Evolutionary conservation across 2,113 vertebrate genomes (phyloP), one percentile per base, ranked within the genome.

Genomic region (Xyrauchen texanus): DNA sequence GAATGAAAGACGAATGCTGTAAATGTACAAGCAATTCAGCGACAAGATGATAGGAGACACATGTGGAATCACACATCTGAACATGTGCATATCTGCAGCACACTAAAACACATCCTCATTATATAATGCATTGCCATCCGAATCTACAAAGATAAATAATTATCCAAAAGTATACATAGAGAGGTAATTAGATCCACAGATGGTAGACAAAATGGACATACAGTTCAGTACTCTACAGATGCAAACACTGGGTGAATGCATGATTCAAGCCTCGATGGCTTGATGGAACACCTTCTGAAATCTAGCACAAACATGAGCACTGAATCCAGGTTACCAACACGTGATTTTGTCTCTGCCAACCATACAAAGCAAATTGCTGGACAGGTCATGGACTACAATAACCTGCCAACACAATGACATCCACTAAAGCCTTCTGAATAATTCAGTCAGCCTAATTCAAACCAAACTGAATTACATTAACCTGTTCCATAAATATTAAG

Each of bases 221-320:
- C 71, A 21, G 57, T 44, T 73, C 71, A 62, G 44, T 16, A 6
- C 5, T 60, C 9, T 66, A n/a, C 44, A 49, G 71, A 62, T 63
- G 46, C 71, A 58, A 63, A 49, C 58, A 62, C 2, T 4, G 8
- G 15, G 51, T 6, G 3, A 63, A n/a, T 63, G n/a, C 71, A 34
- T 34, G 58, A 42, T 74, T 11, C 71, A 74, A 74, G 71, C 58
- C 46, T 51, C 12, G 44, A 74, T 57, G 58, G 42, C 44, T 12
- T 49, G 57, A 60, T 34, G 21, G 8, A 5, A 15, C 3, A 72
- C 42, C 13, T 72, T 46, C 42, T 46, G n/a, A 62, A 62, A 62
- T 51, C n/a, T 62, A 16, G 11, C 45, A 74, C 52, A 73, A 60
- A 47, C n/a, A 61, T 21, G 6, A 49, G 10, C 47, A n/a, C 71